Base-by-base conservation (phyloP, 2,888 invertebrate species). In the Apamea monoglypha region DNA sequence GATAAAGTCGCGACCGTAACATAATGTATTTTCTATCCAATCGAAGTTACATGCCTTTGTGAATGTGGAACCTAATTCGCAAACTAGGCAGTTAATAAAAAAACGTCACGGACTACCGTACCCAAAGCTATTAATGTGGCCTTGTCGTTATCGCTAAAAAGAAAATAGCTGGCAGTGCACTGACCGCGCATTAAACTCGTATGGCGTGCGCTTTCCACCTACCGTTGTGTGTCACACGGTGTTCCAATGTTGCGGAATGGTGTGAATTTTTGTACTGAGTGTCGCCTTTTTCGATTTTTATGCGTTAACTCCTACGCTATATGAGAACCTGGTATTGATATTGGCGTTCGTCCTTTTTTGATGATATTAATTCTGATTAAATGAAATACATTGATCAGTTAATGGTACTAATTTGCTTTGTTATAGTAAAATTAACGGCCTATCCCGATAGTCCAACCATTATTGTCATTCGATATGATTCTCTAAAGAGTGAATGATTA, bases 141-240 rank as follows among this genome's bases (percentile, higher is more conserved):
- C 96, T 96, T 95, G 95, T 88, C 91, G 95, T 95, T 96, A 96
- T 96, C 96, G 95, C 93, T 91, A 89, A 92, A 91, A 94, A 94
- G 94, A 94, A 95, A 94, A 95, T 94, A 94, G 93, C 91, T 90
- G 83, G 81, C 89, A 88, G 94, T 92, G 93, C 94, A 94, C 81
- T 94, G 94, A 94, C 94, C 94, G 92, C 88, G 84, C 81, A 80
- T 85, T 78, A 73, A 78, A 81, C 79, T 80, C 82, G 82, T 78
- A 82, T 76, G 71, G 83, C 64, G 85, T 81, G 82, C 74, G 89
- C 83, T 89, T 91, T 90, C 86, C 91, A 89, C 77, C 88, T 89
- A 89, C 85, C 73, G 78, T 74, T 82, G 76, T 78, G 86, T 87
- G 87, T 83, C 74, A 64, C 87, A 82, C 82, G n/a, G 83, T 86